Base-by-base conservation (phyloP, 2,888 invertebrate species). In the Agrilus mali region DNA sequence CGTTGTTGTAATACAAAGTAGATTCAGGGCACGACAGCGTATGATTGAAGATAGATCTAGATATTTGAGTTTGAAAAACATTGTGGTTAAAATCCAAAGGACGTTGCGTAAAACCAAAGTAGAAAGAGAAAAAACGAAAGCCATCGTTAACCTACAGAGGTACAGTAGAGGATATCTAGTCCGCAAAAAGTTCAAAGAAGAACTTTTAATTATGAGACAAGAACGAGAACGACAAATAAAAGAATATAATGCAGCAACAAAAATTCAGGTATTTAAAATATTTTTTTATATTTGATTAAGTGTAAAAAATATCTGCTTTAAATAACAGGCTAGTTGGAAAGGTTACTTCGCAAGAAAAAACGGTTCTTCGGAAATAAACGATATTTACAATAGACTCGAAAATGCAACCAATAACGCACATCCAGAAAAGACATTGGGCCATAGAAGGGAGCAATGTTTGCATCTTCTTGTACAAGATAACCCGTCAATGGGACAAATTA, bases 211-310 rank as follows among this genome's bases (percentile, higher is more conserved):
- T 39, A 12, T 15, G 44, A 10, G 54, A 68, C 57, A 64, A 64
- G 45, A 65, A 61, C 50, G 70, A 69, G 52, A 60, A 70, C 38
- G 10, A 27, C 42, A 63, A 59, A 41, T 64, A 57, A 27, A 61
- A 66, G 49, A 53, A 47, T 51, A 39, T 44, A 67, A 66, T 48
- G 80, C 82, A 4, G 80, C 78, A 10, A 68, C 68, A 2, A 71
- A 72, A 55, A 82, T 84, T 54, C 83, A 84, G 71, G 74, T 75
- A 57, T 56, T 45, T 43, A 32, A 39, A 20, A 44, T 44, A 31
- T 44, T 36, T 22, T 27, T 27, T 27, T 27, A 10, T 27, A 5
- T 10, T 10, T 27, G 8, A 10, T 27, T 27, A 27, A 22, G 4
- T 17, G 17, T 17, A 17, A 27, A 10, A 27, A 27, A 27, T n/a